Base-by-base conservation (phyloP, 1,140 invertebrate genomes). In the Eriocheir sinensis region DNA sequence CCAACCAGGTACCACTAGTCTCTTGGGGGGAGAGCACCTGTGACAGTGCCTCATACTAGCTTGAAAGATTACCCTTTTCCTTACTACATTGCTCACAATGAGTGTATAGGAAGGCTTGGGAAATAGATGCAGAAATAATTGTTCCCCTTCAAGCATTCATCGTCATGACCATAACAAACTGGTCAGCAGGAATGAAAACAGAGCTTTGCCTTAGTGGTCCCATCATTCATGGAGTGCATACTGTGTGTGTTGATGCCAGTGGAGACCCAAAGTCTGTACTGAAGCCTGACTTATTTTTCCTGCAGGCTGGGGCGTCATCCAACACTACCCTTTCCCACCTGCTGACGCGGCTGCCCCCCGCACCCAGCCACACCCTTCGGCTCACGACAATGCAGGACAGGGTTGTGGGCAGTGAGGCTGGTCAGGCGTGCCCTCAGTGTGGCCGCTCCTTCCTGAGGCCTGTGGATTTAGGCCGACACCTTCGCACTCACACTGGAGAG, bases 391-490 rank as follows among this genome's bases (percentile, higher is more conserved):
- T 89, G 21, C 86, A 89, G 60, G 60, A 38, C 60, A 38, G 93
- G 60, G 36, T 30, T 41, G 88, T 12, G 12, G 34, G 44, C n/a
- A 40, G 32, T 94, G 85, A 91, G 36, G 93, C 90, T 80, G 93
- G 72, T 72, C 91, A 94, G 38, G 80, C 95, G 8, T 95, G 95
- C 36, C 91, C 93, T 79, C 91, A 90, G 2, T 95, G 95, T 80
- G 93, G 93, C 83, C 93, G 95, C 48, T 93, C 80, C 44, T 96
- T 96, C 91, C 95, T 95, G 40, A 95, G 96, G n/a, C 96, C 95
- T 30, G 94, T 94, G 60, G 95, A 99, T 97, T 97, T 99, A 12
- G 99, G 99, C 97, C 99, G 99, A 95, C 96, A 96, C 91, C 91
- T 96, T 21, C 94, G 96, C 21, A 96, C 96, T 34, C 96, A 97